Conservation (phyloP, 2,888 invertebrate genomes). For the Alsophila aescularia region DNA sequence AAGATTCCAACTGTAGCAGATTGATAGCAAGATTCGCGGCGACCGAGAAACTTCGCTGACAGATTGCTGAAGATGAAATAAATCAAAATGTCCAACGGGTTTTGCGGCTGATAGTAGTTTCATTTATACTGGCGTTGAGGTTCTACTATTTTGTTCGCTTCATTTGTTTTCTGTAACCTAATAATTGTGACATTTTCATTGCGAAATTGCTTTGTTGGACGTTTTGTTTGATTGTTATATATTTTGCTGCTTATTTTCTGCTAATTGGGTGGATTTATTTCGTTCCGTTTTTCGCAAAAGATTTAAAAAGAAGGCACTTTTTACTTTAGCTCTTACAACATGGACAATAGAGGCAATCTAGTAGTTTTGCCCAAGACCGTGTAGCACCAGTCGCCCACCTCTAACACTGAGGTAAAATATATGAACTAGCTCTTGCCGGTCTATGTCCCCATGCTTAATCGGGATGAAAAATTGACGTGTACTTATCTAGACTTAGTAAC, state of each 20-base stretch:
- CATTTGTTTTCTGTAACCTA: slow-evolving; percentile 21
- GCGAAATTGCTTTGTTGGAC: slow-evolving; percentile 9
- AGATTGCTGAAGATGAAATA: slow-evolving; percentile 53
- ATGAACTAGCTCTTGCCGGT: no score
- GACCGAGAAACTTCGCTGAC: slow-evolving; percentile 57
- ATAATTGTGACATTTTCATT: slow-evolving; percentile 20
- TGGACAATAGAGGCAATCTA: no score
- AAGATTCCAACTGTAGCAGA: slow-evolving; percentile 46
- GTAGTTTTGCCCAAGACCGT: no score
- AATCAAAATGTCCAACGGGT: slow-evolving; percentile 48
- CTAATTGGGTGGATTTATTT: not conserved
- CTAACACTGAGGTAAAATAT: no score
- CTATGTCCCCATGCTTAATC: no score
- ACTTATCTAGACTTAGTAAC: no score
- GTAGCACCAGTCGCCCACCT: no score
- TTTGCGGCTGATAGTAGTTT: slow-evolving; percentile 41
- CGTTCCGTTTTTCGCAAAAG: not conserved
- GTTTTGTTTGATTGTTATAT: slow-evolving; percentile 10
- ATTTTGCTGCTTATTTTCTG: slow-evolving; percentile 11
- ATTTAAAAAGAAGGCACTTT: no score
- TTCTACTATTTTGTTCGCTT: slow-evolving; percentile 21
- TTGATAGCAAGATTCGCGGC: slow-evolving; percentile 56
- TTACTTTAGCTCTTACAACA: no score
- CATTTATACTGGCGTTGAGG: slow-evolving; percentile 29
- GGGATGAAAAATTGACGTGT: no score